Evolutionary conservation across 1,140 invertebrate species (phyloP).

Genomic region (Lordiphosa mommai): DNA sequence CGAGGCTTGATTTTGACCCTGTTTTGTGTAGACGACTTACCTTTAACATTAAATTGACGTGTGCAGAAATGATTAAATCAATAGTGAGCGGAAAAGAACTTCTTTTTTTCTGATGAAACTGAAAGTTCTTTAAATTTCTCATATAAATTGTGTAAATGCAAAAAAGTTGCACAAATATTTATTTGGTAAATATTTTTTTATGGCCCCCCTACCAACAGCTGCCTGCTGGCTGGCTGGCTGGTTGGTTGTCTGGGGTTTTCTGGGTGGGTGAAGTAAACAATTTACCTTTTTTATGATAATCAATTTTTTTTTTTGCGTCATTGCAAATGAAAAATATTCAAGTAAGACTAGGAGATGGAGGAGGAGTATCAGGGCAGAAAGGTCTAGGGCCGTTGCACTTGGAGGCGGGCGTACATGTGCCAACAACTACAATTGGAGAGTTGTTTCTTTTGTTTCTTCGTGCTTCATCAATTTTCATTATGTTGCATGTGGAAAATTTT

Average conservation of each 20-base stretch:
- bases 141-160: background rate
- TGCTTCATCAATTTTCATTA: background rate
- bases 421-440: slow-evolving; percentile 13
- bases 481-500: slow-evolving; percentile 4
- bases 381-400: slow-evolving; percentile 26
- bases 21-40: slow-evolving; percentile 15
- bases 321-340: no score
- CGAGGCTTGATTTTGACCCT: slow-evolving; percentile 54
- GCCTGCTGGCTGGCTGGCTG: no score
- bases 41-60: slow-evolving; percentile 23
- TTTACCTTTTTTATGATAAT: slow-evolving; percentile 27
- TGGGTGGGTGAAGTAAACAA: no score
- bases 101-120: no score
- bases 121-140: background rate
- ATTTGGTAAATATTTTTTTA: slow-evolving; percentile 18
- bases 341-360: no score
- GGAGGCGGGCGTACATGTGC: no score
- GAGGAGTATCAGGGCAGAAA: background rate
- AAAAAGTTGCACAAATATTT: slow-evolving; percentile 45
- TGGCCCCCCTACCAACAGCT: no score
- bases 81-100: slow-evolving; percentile 16
- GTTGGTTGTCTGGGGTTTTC: background rate
- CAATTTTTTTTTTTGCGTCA: slow-evolving; percentile 54
- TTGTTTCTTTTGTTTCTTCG: slow-evolving; percentile 6
- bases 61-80: slow-evolving; percentile 30